Evolutionary conservation across 2,797 vertebrate species (phyloP), one percentile per base, ranked within the genome.

Genomic region (Discoglossus pictus): DNA sequence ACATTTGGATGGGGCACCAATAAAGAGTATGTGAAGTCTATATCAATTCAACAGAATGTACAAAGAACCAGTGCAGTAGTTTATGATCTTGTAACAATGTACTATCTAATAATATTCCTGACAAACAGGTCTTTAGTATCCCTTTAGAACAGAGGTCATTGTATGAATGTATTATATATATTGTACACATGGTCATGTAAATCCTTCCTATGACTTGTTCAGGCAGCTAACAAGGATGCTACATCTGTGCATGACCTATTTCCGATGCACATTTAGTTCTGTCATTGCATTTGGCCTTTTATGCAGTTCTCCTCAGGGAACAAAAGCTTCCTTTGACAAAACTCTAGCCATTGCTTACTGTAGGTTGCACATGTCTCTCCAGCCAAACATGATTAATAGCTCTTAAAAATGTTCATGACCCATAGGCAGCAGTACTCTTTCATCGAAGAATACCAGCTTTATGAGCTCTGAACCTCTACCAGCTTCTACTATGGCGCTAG

Each of bases 341-440:
- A 72, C 74, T 76, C 79, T 62, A 84, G 75, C 73, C 74, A 61
- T 47, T 62, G 75, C 74, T 81, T 84, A 75, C 81, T 78, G 75
- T 80, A 79, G 73, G 75, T 80, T 80, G 79, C 74, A 80, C 73
- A 76, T 73, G 77, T 81, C 78, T 79, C 79, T 79, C 75, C 73
- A 83, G 80, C 79, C 79, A 84, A 83, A 80, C 83, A 75, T 83
- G 81, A 82, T 82, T 83, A 83, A 83, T 81, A 79, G 74, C 69
- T 62, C 42, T 75, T 67, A 72, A 80, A 80, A 76, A 74, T 56
- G 73, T 67, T 76, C 64, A 76, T 79, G 82, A 83, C 76, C 79
- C 65, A 80, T 80, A 79, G 75, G 60, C 75, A 40, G 15, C 47
- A 80, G 78, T 76, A 79, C 78, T 82, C 79, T 83, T 84, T 82